Conservation (phyloP, 1,140 invertebrate genomes). For the Mactra quadrangularis region DNA sequence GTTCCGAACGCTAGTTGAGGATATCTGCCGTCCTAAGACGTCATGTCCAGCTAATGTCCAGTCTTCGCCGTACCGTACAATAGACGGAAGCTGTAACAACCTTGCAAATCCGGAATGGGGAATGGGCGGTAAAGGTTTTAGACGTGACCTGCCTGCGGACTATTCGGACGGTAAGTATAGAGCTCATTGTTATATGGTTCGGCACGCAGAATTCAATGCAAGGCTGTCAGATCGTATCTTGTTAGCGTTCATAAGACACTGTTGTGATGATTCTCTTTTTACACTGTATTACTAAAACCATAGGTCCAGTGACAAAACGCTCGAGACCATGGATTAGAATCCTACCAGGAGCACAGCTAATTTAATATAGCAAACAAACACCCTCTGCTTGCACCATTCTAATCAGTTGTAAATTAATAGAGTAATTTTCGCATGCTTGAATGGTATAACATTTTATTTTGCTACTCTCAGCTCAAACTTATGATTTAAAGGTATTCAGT, state of each 20-base stretch:
- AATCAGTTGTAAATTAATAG: no score
- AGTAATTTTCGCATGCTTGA: no score
- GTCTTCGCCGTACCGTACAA: conserved; percentile 32
- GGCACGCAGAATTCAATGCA: neutral
- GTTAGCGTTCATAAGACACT: neutral
- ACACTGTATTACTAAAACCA: neutral
- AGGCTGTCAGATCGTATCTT: neutral
- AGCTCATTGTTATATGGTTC: neutral
- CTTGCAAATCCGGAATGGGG: conserved; percentile 28
- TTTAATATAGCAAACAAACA: no score
- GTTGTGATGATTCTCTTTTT: neutral
- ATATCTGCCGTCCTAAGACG: neutral
- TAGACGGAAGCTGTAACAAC: conserved; percentile 50
- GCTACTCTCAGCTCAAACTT: no score
- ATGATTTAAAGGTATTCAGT: no score
- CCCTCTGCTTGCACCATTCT: no score
- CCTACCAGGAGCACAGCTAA: neutral
- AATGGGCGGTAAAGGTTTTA: conserved; percentile 18
- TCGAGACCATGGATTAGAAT: neutral
- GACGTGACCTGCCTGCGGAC: neutral
- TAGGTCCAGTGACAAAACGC: neutral
- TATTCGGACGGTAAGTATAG: conserved; percentile 44
- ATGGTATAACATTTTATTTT: no score
- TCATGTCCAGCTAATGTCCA: neutral
- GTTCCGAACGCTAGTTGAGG: neutral